phyloP scores from a whole-genome alignment of 2,113 vertebrate species.

The Rattus rattus region DNA sequence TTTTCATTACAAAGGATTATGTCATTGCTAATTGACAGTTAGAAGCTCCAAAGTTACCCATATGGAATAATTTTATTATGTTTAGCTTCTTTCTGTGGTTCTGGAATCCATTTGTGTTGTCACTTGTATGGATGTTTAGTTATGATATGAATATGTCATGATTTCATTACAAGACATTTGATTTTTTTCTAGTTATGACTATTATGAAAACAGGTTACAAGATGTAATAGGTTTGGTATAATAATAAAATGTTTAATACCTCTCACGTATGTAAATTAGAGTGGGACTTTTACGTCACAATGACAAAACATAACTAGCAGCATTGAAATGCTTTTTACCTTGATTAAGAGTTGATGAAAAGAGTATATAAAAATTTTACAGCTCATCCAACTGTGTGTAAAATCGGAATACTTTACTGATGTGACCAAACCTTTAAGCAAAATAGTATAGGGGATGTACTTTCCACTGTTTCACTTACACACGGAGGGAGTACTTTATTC shows the following conservation, averaged over 20 bases:
- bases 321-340: background rate
- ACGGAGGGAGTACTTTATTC: background rate
- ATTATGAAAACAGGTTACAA: background rate
- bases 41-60: background rate
- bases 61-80: background rate
- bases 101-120: background rate
- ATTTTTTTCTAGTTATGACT: background rate
- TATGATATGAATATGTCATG: background rate
- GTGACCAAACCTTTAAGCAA: background rate
- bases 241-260: background rate
- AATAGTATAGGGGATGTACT: background rate
- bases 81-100: background rate
- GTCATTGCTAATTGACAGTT: slow-evolving; percentile 3
- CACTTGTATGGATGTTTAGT: background rate
- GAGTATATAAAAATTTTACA: background rate
- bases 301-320: background rate
- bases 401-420: background rate
- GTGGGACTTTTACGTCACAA: background rate
- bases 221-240: background rate
- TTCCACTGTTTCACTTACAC: background rate
- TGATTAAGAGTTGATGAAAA: background rate
- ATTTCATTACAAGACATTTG: background rate
- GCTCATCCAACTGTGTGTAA: background rate
- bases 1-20: background rate
- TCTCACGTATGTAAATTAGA: background rate